Percentiles rank a stretch among this genome's conserved stretches.
Evolutionary conservation across 2,888 invertebrate species (phyloP).

Genomic region (Agrotis exclamationis): DNA sequence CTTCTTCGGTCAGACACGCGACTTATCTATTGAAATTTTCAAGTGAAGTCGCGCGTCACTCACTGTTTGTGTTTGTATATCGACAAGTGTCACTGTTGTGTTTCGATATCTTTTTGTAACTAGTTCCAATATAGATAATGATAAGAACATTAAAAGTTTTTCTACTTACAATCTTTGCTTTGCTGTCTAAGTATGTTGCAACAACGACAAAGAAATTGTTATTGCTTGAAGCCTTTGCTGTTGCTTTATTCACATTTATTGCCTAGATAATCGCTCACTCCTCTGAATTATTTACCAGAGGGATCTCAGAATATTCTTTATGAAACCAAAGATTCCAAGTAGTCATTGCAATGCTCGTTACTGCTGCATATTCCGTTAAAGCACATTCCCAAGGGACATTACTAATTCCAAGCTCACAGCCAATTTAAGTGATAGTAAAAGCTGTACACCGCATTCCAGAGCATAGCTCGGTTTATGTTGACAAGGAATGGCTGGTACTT

Average conservation of each 20-base stretch:
- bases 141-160: slow-evolving; percentile 61
- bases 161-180: slow-evolving; percentile 31
- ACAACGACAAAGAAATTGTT: slow-evolving; percentile 14
- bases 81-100: slow-evolving; percentile 81
- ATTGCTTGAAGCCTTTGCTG: neutral
- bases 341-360: slow-evolving; percentile 6
- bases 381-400: slow-evolving; percentile 25
- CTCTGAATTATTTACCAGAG: neutral
- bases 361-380: slow-evolving; percentile 23
- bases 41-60: slow-evolving; percentile 87
- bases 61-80: slow-evolving; percentile 82
- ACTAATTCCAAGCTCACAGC: slow-evolving; percentile 34
- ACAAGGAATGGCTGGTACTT: slow-evolving; percentile 33
- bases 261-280: too few relatives aligned
- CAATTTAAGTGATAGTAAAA: slow-evolving; percentile 33
- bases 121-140: slow-evolving; percentile 68
- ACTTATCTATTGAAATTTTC: slow-evolving; percentile 87
- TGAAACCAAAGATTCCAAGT: neutral
- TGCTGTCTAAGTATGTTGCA: slow-evolving; percentile 16
- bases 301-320: neutral
- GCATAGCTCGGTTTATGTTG: slow-evolving; percentile 34
- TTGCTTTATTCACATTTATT: neutral
- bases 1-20: slow-evolving; percentile 83
- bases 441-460: slow-evolving; percentile 43
- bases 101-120: slow-evolving; percentile 76